Conservation (phyloP, 2,797 vertebrate genomes). For the Takifugu ocellatus region DNA sequence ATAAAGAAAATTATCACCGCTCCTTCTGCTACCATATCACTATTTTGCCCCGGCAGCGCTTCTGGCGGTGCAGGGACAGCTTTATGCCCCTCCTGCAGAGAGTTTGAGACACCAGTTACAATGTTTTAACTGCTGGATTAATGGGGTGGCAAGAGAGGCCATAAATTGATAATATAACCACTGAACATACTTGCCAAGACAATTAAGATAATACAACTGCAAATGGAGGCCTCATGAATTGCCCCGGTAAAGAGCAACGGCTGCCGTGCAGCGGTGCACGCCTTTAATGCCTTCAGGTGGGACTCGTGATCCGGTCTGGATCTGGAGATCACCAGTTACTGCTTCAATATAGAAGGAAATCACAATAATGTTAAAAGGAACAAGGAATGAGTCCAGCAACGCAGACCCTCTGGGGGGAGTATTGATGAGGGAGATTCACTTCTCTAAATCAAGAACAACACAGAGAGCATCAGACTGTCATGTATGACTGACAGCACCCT, state of each 20-base stretch:
- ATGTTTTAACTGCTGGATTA: constrained; percentile 81
- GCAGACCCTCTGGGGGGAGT: too few species aligned
- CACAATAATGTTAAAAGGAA: too few species aligned
- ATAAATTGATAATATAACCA: constrained; percentile 82
- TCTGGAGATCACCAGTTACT: constrained; percentile 37
- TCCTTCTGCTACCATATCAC: constrained; percentile 25
- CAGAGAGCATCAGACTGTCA: background rate
- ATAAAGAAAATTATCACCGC: constrained; percentile 32
- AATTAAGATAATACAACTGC: constrained; percentile 82
- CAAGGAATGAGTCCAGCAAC: too few species aligned
- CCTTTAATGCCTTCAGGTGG: constrained; percentile 63
- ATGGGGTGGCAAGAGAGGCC: constrained; percentile 79
- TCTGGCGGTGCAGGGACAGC: constrained; percentile 66
- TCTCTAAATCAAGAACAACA: background rate
- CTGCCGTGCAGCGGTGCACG: constrained; percentile 49
- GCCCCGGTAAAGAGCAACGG: constrained; percentile 63
- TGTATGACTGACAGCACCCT: background rate
- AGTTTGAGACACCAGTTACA: constrained; percentile 71
- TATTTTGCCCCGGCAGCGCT: constrained; percentile 52
- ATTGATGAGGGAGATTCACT: background rate
- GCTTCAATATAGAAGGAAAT: background rate
- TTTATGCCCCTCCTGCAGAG: constrained; percentile 66
- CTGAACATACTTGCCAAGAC: constrained; percentile 81
- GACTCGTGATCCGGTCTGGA: constrained; percentile 38
- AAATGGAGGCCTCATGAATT: constrained; percentile 74